Evolutionary conservation across 2,888 invertebrate species (phyloP).

Genomic region (Drosophila fungiperda): DNA sequence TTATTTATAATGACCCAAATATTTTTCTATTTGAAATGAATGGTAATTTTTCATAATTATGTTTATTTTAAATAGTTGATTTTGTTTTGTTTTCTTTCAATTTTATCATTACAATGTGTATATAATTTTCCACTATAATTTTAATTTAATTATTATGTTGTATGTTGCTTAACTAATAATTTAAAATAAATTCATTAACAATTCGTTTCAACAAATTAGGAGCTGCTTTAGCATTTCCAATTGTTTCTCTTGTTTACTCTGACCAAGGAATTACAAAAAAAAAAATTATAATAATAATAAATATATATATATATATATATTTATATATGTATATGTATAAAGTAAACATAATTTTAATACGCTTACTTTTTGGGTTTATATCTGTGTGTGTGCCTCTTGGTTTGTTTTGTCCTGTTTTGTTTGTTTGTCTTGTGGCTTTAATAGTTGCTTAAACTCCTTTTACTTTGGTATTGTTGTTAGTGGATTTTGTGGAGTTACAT

Average conservation of each 20-base stretch:
- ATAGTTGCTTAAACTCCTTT: constrained; percentile 50
- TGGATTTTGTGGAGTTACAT: constrained; percentile 14
- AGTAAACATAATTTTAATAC: constrained; percentile 19
- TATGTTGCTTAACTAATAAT: constrained; percentile 58
- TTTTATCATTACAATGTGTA: constrained; percentile 54
- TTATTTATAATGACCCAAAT: neutral
- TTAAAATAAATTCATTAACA: constrained; percentile 77
- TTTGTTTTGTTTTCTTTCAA: constrained; percentile 16
- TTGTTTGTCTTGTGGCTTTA: constrained; percentile 20
- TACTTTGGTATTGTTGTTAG: constrained; percentile 64
- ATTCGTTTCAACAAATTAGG: constrained; percentile 70
- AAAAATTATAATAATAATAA: constrained; percentile 7
- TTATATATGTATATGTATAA: constrained; percentile 4
- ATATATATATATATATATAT: constrained; percentile 12
- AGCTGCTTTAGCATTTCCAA: constrained; percentile 32
- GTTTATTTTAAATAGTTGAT: constrained; percentile 53
- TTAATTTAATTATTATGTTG: constrained; percentile 58
- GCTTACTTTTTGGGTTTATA: constrained; percentile 22
- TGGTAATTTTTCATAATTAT: constrained; percentile 40
- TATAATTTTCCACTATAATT: constrained; percentile 75
- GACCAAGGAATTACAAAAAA: constrained; percentile 25
- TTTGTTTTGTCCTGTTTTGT: constrained; percentile 19
- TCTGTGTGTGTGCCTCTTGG: constrained; percentile 50
- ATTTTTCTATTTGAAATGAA: constrained; percentile 4
- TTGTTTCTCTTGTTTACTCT: constrained; percentile 8